Evolutionary conservation across 2,113 vertebrate genomes (phyloP), one percentile per base, ranked within the genome.

Genomic region (Nymphicus hollandicus): DNA sequence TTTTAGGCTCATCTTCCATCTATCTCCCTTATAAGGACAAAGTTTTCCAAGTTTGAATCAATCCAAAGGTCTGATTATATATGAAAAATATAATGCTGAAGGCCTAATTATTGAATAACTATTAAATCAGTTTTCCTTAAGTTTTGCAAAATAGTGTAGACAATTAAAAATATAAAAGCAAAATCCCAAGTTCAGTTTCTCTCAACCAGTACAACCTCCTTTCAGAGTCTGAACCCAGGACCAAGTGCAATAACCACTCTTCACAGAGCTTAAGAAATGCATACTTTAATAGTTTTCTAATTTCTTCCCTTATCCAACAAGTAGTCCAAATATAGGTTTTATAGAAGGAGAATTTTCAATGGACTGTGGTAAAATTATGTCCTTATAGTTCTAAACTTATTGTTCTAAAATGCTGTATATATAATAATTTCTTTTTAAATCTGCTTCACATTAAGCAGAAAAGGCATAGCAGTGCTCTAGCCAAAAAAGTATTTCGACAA

Each of bases 11-110:
- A 2, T 92, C 60, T 82, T 89, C 81, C 24, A 93, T 61, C 63
- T 55, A 86, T 27, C 73, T 88, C 78, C 87, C 92, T 85, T 92
- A 66, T 53, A 95, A 73, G 80, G 92, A 35, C 61, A 86, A 96
- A 93, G 60, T 83, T 78, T 93, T 86, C 64, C 33, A 82, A 86
- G 39, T 86, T 14, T 89, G 49, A 93, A 91, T 61, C 35, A 49
- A 46, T 35, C 37, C 70, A 94, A 91, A 89, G 15, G n/a, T 53
- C 69, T 69, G 61, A 74, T 79, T 69, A 84, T 60, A 39, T 23
- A 88, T 84, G 73, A 31, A 68, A 71, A 74, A 46, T 35, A 18
- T 71, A 43, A 71, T 39, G 31, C 49, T 52, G 92, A 81, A 94
- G 61, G 66, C 10, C 44, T 46, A 72, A 95, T 72, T 91, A 81